Percentiles rank a stretch among this genome's conserved stretches.
Evolutionary conservation across 2,888 invertebrate species (phyloP).

Genomic region (Leptothorax acervorum): DNA sequence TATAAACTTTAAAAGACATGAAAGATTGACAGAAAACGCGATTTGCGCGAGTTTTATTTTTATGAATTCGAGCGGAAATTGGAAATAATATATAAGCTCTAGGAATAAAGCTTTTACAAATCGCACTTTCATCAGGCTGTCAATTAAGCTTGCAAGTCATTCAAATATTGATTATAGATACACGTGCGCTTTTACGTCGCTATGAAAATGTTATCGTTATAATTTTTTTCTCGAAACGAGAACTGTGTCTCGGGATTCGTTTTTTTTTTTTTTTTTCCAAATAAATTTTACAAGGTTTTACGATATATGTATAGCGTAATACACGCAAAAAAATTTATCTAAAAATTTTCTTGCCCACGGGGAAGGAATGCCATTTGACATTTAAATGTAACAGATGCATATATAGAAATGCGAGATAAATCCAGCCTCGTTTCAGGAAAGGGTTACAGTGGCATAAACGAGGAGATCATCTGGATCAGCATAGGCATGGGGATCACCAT

Average conservation of each 20-base stretch:
- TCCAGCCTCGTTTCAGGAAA: conserved; percentile 87
- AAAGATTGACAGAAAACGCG: neutral
- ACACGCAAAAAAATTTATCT: neutral
- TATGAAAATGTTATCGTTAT: neutral
- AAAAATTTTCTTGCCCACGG: neutral
- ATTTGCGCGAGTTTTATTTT: neutral
- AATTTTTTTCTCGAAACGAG: neutral
- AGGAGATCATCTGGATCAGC: conserved; percentile 96
- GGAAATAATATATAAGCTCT: neutral
- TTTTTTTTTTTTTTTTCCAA: neutral
- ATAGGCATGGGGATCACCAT: conserved; percentile 95
- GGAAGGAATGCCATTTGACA: neutral
- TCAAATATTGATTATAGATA: neutral
- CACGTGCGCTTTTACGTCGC: neutral
- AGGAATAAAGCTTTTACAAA: neutral
- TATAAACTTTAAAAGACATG: neutral
- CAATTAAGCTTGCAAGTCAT: neutral
- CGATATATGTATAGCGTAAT: neutral
- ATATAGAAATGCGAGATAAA: conserved; percentile 55
- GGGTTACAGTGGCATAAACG: conserved; percentile 94
- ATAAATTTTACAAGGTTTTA: neutral
- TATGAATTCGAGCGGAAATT: conserved; percentile 4
- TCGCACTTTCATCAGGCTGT: neutral
- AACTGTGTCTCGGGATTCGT: neutral
- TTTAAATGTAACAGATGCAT: neutral